phyloP scores from a whole-genome alignment of 2,888 invertebrate genomes.

The Stenchaetothrips biformis region DNA sequence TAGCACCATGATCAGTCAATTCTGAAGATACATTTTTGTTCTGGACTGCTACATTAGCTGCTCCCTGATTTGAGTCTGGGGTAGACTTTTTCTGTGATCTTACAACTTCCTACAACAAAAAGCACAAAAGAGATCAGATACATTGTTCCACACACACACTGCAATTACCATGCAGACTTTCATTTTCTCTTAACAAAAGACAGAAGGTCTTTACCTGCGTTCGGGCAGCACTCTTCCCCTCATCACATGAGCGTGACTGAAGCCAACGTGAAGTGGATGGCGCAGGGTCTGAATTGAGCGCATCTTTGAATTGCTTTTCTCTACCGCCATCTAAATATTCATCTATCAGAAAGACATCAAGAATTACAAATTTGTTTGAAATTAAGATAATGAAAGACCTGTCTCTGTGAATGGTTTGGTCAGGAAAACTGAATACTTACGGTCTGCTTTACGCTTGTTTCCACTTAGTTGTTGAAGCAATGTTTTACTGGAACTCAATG shows the following conservation, averaged over 20 bases:
- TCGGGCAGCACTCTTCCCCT: background rate
- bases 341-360: background rate
- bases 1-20: too few species aligned
- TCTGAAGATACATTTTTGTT: background rate
- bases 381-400: too few species aligned
- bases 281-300: background rate
- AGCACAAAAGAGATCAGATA: background rate
- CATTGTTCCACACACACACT: background rate
- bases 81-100: background rate
- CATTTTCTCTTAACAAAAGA: background rate
- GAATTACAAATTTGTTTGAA: background rate
- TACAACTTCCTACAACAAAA: background rate
- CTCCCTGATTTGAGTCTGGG: background rate
- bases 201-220: background rate
- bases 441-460: slow-evolving; percentile 12
- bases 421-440: background rate
- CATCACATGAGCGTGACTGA: background rate
- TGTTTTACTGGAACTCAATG: slow-evolving; percentile 2
- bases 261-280: background rate
- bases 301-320: background rate
- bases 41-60: background rate
- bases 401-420: too few species aligned
- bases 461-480: background rate
- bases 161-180: background rate
- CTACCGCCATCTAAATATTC: background rate